Conservation (phyloP, 2,113 vertebrate species). For the Naja naja region DNA sequence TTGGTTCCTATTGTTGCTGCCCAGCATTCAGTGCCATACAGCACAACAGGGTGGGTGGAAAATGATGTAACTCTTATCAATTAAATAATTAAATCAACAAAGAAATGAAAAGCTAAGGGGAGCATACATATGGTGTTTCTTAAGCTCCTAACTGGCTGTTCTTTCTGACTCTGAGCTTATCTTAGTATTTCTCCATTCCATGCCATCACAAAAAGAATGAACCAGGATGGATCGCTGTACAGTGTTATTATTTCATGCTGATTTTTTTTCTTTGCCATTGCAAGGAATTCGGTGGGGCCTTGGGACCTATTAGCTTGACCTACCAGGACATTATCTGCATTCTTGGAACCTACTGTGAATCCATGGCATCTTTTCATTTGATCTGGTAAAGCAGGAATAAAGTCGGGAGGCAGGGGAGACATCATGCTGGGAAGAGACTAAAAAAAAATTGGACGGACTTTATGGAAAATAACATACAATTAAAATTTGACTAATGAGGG, state of each 20-base stretch:
- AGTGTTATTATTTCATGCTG: neutral
- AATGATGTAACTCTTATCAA: neutral
- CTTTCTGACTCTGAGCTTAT: neutral
- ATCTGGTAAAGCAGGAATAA: neutral
- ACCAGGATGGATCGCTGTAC: neutral
- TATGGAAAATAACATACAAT: slow-evolving; percentile 23
- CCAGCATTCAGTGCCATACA: too few relatives aligned
- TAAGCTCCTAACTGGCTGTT: neutral
- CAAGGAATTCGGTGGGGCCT: neutral
- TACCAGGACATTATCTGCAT: neutral
- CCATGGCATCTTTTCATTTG: slow-evolving; percentile 2
- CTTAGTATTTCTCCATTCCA: neutral
- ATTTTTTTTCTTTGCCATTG: slow-evolving; percentile 2
- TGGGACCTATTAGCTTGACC: slow-evolving; percentile 2
- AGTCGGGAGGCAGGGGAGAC: neutral
- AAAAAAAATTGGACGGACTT: slow-evolving; percentile 17
- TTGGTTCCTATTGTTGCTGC: too few relatives aligned
- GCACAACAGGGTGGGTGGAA: too few relatives aligned
- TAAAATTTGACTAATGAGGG: slow-evolving; percentile 9
- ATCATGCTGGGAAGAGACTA: neutral
- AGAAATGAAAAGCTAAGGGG: neutral
- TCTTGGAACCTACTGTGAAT: neutral
- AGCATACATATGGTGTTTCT: neutral
- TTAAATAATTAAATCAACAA: neutral
- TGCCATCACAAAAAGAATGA: neutral